phyloP scores from a whole-genome alignment of 2,888 invertebrate species.

The Petrolisthes manimaculis region DNA sequence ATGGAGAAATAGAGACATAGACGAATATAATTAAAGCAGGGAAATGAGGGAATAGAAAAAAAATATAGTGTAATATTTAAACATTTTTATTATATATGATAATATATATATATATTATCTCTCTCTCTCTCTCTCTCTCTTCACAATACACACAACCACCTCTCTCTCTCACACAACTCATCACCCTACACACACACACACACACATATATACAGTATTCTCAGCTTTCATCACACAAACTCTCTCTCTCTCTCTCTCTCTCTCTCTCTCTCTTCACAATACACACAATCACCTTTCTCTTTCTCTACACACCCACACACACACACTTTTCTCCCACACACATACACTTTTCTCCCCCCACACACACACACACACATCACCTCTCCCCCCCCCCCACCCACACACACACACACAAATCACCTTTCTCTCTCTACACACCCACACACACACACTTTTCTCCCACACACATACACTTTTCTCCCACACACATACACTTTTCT shows the following conservation, averaged over 20 bases:
- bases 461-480: too few relatives aligned
- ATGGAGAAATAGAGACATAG: background rate
- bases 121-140: background rate
- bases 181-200: too few relatives aligned
- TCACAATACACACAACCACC: background rate
- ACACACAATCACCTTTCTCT: background rate
- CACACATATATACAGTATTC: too few relatives aligned
- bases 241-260: background rate
- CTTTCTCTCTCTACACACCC: too few relatives aligned
- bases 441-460: too few relatives aligned
- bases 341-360: background rate
- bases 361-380: background rate
- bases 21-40: background rate
- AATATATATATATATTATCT: too few relatives aligned
- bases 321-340: background rate
- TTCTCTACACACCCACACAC: background rate
- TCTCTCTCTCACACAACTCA: background rate
- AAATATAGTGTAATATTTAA: too few relatives aligned
- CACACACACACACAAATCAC: background rate
- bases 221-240: too few relatives aligned
- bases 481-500: too few relatives aligned
- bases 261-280: background rate
- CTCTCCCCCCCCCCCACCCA: background rate
- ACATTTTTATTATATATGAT: too few relatives aligned
- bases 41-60: too few relatives aligned